Conservation (phyloP, 2,888 invertebrate species). For the Eledona agricola region DNA sequence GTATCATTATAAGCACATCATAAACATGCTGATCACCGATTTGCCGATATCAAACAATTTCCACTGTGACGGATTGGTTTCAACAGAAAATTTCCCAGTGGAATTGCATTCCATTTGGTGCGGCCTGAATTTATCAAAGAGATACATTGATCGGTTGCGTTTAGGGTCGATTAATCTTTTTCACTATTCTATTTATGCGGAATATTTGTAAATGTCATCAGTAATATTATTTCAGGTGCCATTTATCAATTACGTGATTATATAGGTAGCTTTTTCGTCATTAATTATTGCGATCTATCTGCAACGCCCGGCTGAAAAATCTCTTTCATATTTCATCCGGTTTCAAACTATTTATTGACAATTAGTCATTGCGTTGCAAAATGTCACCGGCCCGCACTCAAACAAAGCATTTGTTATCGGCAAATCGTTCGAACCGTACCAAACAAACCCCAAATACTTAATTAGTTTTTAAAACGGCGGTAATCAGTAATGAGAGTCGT, state of each 20-base stretch:
- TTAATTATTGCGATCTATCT: constrained; percentile 44
- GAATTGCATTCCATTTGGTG: constrained; percentile 57
- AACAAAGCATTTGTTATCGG: too few species aligned
- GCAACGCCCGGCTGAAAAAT: constrained; percentile 39
- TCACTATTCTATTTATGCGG: constrained; percentile 48
- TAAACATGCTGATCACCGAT: constrained; percentile 55
- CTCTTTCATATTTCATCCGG: constrained; percentile 23
- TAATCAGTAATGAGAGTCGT: too few species aligned
- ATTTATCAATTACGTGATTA: constrained; percentile 47
- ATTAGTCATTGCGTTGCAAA: too few species aligned
- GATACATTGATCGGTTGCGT: constrained; percentile 50
- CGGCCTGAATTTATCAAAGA: constrained; percentile 52
- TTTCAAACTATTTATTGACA: constrained; percentile 24
- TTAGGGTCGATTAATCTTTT: constrained; percentile 57
- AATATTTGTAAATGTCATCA: constrained; percentile 50
- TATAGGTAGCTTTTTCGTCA: constrained; percentile 45
- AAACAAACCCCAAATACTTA: too few species aligned
- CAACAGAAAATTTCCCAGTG: constrained; percentile 57
- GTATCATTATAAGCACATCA: constrained; percentile 53
- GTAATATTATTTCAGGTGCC: constrained; percentile 47
- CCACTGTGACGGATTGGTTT: constrained; percentile 56
- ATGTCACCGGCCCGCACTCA: too few species aligned
- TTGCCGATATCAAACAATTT: constrained; percentile 56
- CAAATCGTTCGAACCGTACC: too few species aligned
- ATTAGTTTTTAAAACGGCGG: too few species aligned